A percentile compares a stretch with the other conserved stretches of the same genome.
These are phyloP conservation scores for Epinephelus coioides DNA, from an alignment of 2,797 vertebrate species.

Conservation along the genomic window DNA sequence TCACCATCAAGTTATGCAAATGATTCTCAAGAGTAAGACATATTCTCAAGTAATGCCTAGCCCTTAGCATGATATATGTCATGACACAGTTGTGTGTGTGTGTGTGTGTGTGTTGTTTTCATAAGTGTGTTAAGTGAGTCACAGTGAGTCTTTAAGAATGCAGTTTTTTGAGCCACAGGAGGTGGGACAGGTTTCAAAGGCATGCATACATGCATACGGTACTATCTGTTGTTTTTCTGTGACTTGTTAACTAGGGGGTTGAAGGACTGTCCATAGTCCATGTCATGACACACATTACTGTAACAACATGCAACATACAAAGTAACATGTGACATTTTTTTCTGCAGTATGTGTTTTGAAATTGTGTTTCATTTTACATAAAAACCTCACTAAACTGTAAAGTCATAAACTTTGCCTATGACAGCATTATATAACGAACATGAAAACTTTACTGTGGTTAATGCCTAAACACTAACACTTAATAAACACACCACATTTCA, in stretches of 20 bases:
- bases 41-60: constrained; percentile 11
- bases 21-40: constrained; percentile 33
- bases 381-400: too few relatives aligned
- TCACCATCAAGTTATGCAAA: constrained; percentile 6
- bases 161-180: neutral
- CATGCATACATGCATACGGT: neutral
- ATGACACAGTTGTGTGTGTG: too few relatives aligned
- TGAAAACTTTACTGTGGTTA: too few relatives aligned
- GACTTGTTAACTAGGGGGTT: neutral
- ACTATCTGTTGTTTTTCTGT: neutral
- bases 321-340: too few relatives aligned
- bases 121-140: neutral
- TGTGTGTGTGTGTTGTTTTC: neutral
- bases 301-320: neutral
- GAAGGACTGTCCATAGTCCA: constrained; percentile 14
- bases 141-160: neutral
- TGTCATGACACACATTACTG: neutral
- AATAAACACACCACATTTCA: too few relatives aligned
- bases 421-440: too few relatives aligned
- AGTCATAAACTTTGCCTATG: too few relatives aligned
- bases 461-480: too few relatives aligned
- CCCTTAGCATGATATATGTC: neutral
- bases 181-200: neutral
- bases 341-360: too few relatives aligned
- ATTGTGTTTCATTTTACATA: neutral